Base-by-base conservation (phyloP, 2,113 vertebrate species). In the Ophthalmolycus amberensis region DNA sequence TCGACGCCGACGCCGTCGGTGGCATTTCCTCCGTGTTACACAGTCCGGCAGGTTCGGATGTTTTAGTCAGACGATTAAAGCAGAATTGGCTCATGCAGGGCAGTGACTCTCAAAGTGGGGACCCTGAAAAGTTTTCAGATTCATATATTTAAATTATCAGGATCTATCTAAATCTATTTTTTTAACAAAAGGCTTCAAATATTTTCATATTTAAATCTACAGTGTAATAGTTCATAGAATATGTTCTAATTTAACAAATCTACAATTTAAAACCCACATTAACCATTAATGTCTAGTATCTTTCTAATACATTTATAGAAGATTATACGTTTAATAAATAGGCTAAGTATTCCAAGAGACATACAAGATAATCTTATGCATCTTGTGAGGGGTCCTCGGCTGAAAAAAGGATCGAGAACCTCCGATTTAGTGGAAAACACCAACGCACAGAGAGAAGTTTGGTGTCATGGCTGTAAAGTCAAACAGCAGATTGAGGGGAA, bases 11-110 rank as follows among this genome's bases (percentile, higher is more conserved):
- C 29, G 75, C 78, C 20, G 25, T 52, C 74, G 42, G 27, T 63
- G 79, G 52, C n/a, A 14, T 82, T 86, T 84, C 40, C 42, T 50
- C 22, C 27, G 9, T 18, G 37, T 71, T 37, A 38, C 42, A 7
- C 0, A 16, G 9, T n/a, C 3, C 6, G 10, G 40, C 16, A 60
- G 37, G 6, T 64, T 4, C 0, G 50, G 5, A 42, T 11, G 38
- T 32, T 15, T 38, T 0, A 56, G 38, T 29, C 32, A 32, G 4
- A 5, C 48, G 62, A 1, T 3, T 25, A 3, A 42, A 42, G n/a
- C 7, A 32, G 7, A 68, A 20, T 69, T 14, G 0, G 38, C 34
- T 60, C 6, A 27, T 48, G 20, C 37, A 16, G 68, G 1, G 25
- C 1, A 25, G 0, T 3, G 25, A 59, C 16, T 32, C 58, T 27